phyloP scores from a whole-genome alignment of 2,888 invertebrate species.

The Syritta pipiens region DNA sequence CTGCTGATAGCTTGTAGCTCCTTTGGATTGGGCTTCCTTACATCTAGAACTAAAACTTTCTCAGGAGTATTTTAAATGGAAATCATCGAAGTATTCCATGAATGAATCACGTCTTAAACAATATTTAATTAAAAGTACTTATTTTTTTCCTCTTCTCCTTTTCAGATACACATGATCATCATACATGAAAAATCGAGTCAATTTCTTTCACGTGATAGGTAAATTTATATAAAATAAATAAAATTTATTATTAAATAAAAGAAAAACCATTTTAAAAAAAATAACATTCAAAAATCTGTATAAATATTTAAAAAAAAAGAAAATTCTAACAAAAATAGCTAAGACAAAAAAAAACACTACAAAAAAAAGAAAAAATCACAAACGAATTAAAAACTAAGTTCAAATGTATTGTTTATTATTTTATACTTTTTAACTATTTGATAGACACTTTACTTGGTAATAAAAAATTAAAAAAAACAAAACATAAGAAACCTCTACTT shows the following conservation, averaged over 20 bases:
- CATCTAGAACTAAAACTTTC: too few species aligned
- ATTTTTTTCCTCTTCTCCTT: slow-evolving; percentile 79
- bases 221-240: slow-evolving; percentile 74
- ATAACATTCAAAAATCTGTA: slow-evolving; percentile 71
- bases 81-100: too few species aligned
- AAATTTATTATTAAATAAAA: slow-evolving; percentile 65
- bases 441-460: slow-evolving; percentile 18
- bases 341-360: slow-evolving; percentile 42
- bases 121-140: background rate
- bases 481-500: slow-evolving; percentile 2
- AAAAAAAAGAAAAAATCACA: slow-evolving; percentile 13
- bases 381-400: slow-evolving; percentile 56
- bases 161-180: slow-evolving; percentile 88
- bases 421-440: slow-evolving; percentile 34
- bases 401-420: slow-evolving; percentile 44
- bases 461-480: background rate
- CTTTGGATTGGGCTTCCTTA: too few species aligned
- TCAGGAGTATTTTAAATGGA: too few species aligned
- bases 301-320: slow-evolving; percentile 57
- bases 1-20: too few species aligned
- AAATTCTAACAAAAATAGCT: slow-evolving; percentile 11
- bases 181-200: slow-evolving; percentile 83
- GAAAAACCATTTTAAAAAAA: slow-evolving; percentile 18
- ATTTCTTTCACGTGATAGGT: slow-evolving; percentile 80
- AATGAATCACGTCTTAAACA: background rate